Percentiles rank a stretch among this genome's conserved stretches.
These are phyloP conservation scores for Cephalopholis sonnerati DNA, from an alignment of 2,113 vertebrate genomes.

Conservation along the genomic window DNA sequence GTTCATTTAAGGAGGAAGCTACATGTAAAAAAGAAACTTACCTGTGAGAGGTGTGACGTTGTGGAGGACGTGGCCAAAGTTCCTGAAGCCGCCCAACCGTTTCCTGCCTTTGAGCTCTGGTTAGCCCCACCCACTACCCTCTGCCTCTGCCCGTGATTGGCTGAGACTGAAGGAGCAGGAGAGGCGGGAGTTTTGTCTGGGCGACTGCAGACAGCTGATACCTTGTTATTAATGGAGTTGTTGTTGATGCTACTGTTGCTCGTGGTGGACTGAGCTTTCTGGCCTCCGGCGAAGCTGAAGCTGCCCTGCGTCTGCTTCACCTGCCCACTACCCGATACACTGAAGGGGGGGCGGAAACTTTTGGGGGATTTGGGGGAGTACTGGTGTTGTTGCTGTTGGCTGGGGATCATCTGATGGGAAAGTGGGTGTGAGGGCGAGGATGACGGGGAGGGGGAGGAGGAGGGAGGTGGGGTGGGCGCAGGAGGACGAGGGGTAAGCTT, in stretches of 20 bases:
- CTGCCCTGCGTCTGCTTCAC: conserved; percentile 61
- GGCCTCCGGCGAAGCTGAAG: conserved; percentile 67
- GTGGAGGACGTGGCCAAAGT: conserved; percentile 74
- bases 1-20: neutral
- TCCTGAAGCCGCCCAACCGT: conserved; percentile 73
- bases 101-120: conserved; percentile 77
- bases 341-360: conserved; percentile 74
- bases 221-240: conserved; percentile 54
- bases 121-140: conserved; percentile 72
- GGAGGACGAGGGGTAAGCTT: conserved; percentile 84
- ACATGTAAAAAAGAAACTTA: conserved; percentile 34
- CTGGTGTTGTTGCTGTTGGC: conserved; percentile 73
- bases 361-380: conserved; percentile 73
- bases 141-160: conserved; percentile 80
- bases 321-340: conserved; percentile 54
- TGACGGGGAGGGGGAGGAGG: conserved; percentile 76
- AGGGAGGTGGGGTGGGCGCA: conserved; percentile 71
- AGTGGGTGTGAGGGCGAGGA: conserved; percentile 70
- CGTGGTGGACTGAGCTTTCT: conserved; percentile 62
- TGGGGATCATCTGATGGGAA: conserved; percentile 63
- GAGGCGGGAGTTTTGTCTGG: conserved; percentile 64
- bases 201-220: conserved; percentile 41
- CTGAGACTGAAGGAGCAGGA: conserved; percentile 54
- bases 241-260: conserved; percentile 54
- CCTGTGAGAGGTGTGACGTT: conserved; percentile 85